A percentile compares a stretch with the other conserved stretches of the same genome.
phyloP scores from a whole-genome alignment of 53 echinoderm and acorn worm genomes.

The Echinometra lucunter region DNA sequence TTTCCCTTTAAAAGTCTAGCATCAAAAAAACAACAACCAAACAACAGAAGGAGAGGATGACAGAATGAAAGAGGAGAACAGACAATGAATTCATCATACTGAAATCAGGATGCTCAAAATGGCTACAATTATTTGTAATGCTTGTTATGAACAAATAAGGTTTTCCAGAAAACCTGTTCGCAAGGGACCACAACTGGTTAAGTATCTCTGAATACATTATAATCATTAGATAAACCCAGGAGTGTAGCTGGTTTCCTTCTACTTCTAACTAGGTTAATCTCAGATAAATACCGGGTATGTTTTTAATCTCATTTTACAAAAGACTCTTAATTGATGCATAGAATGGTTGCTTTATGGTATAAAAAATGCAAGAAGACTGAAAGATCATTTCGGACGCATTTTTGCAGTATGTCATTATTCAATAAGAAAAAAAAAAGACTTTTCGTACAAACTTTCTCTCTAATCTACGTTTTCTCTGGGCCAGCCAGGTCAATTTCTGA shows the following conservation, averaged over 20 bases:
- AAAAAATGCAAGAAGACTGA: slow-evolving; percentile 52
- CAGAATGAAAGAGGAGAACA: too few relatives aligned
- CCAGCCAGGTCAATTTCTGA: slow-evolving; percentile 39
- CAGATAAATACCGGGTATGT: neutral
- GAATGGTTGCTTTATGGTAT: slow-evolving; percentile 18
- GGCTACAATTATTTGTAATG: neutral
- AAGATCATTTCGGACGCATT: slow-evolving; percentile 50
- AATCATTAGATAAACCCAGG: neutral
- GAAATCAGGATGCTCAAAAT: neutral
- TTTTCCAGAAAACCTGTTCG: neutral
- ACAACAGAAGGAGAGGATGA: too few relatives aligned
- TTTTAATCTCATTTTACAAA: neutral
- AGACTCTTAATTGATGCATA: slow-evolving; percentile 37
- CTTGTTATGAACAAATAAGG: neutral
- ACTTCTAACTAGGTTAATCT: neutral
- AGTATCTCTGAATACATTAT: neutral
- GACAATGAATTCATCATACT: neutral
- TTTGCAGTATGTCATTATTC: slow-evolving; percentile 20
- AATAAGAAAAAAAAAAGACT: slow-evolving; percentile 7
- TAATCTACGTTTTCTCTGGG: neutral
- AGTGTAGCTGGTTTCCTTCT: neutral
- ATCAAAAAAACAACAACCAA: too few relatives aligned
- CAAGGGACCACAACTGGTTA: neutral
- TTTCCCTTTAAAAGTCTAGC: too few relatives aligned
- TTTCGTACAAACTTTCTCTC: slow-evolving; percentile 19